Evolutionary conservation across 2,113 vertebrate species (phyloP).

Genomic region (Capricornis sumatraensis): DNA sequence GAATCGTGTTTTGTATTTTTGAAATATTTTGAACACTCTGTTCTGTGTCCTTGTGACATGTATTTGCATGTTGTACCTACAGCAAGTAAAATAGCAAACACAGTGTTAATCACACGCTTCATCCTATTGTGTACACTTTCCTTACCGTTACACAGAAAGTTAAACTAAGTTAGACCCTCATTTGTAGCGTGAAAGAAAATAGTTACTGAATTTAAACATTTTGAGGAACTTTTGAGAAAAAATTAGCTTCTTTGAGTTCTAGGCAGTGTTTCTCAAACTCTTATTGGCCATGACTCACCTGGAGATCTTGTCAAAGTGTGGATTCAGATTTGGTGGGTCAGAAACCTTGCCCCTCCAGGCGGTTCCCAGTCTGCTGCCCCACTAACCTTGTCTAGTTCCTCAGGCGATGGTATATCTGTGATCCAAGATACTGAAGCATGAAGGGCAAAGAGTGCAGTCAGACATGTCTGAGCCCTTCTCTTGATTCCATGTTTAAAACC

Average conservation of each 20-base stretch:
- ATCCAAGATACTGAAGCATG: not conserved
- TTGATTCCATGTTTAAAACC: not conserved
- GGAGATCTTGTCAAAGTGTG: not conserved
- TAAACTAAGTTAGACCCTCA: not conserved
- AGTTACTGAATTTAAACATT: not conserved
- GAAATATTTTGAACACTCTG: not conserved
- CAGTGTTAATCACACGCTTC: not conserved
- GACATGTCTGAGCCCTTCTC: not conserved
- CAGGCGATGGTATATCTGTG: not conserved
- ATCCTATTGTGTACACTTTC: not conserved
- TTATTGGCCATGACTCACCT: not conserved
- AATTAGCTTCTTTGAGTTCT: not conserved
- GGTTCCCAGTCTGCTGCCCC: not conserved
- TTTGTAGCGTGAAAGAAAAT: conserved; percentile 16
- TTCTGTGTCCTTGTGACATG: not conserved
- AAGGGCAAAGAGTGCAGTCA: not conserved
- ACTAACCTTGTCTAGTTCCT: not conserved
- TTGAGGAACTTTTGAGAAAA: not conserved
- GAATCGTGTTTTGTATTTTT: not conserved
- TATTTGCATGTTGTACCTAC: not conserved
- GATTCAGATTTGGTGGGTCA: fast-evolving
- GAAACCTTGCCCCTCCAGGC: not conserved
- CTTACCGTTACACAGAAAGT: not conserved
- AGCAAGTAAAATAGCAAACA: not conserved
- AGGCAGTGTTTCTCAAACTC: not conserved